Evolutionary conservation across 2,113 vertebrate genomes (phyloP), one percentile per base, ranked within the genome.

Genomic region (Oncorhynchus clarkii): DNA sequence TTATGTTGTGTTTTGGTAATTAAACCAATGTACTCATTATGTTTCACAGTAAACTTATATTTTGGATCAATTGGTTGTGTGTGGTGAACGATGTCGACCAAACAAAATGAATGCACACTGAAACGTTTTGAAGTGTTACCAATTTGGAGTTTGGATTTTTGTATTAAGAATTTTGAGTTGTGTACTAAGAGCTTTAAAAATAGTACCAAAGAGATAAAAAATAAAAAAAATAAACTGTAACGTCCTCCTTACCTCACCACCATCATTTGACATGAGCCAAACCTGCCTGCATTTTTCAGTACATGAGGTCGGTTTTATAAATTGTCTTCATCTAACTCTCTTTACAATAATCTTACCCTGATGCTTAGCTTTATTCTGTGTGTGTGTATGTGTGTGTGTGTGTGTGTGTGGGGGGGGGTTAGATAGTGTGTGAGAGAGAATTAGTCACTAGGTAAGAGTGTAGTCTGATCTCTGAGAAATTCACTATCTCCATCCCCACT

Each of bases 191-290:
- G 39, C 8, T 45, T 45, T 45, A 9, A 45, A 45, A 45, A 45
- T 12, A 45, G 39, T 45, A 3, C 9, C 39, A 45, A 45, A 45
- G 39, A 2, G 39, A 45, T 45, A 9, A 27, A 27, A 27, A 2
- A 27, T n/a, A n/a, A n/a, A 27, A 11, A 45, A 45, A 45, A 11
- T 45, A 1, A 11, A 45, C 9, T 45, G 39, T 2, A 51, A 71
- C 57, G 49, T 54, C 70, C 24, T 71, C 48, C 49, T 71, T 27
- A 71, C 59, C 59, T 51, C 70, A n/a, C 24, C 48, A 24, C 22
- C 51, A 54, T 27, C 54, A 71, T 54, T 51, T 4, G 20, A 14
- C 48, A 57, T 8, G 18, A 54, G 24, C 48, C 18, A 22, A 62
- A 9, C 59, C 59, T n/a, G 59, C 59, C 18, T 24, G 59, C 2